phyloP scores from a whole-genome alignment of 2,888 invertebrate genomes.

The Yponomeuta sedellus region DNA sequence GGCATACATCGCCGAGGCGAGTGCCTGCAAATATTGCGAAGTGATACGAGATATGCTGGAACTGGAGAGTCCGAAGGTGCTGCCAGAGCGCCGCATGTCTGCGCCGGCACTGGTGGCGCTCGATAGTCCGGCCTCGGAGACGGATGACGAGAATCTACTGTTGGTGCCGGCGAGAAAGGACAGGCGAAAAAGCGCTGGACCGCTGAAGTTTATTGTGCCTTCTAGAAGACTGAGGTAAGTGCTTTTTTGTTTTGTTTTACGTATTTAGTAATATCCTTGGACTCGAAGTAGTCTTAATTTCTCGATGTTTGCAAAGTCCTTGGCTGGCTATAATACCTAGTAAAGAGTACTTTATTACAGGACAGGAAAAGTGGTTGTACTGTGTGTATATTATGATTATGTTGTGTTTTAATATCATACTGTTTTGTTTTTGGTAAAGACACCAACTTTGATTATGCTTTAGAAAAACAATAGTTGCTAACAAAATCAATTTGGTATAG shows the following conservation, averaged over 20 bases:
- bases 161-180: conserved; percentile 63
- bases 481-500: no score
- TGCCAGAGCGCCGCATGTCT: conserved; percentile 69
- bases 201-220: conserved; percentile 57
- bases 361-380: no score
- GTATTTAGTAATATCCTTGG: neutral
- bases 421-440: no score
- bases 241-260: neutral
- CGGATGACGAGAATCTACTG: conserved; percentile 61
- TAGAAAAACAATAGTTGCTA: no score
- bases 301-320: no score
- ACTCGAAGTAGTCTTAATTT: no score
- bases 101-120: conserved; percentile 74
- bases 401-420: no score
- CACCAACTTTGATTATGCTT: no score
- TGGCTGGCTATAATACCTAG: no score
- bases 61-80: conserved; percentile 54
- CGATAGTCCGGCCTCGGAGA: conserved; percentile 61
- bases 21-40: conserved; percentile 67
- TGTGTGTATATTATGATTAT: no score
- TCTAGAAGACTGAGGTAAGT: conserved; percentile 63
- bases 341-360: no score
- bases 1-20: conserved; percentile 62
- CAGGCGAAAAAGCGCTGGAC: conserved; percentile 74
- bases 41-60: conserved; percentile 68